Base-by-base conservation (phyloP, 2,113 vertebrate species). In the Clarias macrocephalus region DNA sequence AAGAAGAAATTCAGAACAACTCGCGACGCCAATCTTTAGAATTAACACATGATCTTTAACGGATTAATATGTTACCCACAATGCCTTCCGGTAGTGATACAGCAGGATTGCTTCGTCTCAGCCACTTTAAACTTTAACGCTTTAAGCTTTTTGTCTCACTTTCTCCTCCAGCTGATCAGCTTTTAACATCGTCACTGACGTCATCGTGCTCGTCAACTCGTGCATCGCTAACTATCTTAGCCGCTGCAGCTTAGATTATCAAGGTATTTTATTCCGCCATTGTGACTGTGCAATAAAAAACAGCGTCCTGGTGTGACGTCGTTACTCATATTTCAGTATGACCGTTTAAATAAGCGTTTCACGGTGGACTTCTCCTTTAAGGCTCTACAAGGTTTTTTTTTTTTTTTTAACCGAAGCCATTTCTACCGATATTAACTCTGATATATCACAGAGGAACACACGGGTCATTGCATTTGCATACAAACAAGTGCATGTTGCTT, bases 391-490 rank as follows among this genome's bases (percentile, higher is more conserved):
- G 15, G 65, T 23, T 68, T 28, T 68, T 28, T 68, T 30, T 68
- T 12, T 68, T 19, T 68, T 84, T 59, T 72, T 10, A 19, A 72
- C 23, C 54, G 16, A 80, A 84, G 66, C 60, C 52, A 12, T 73
- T 85, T 83, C 28, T 10, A 48, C 85, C 56, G 70, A 84, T 87
- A 89, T 83, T 87, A 76, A 52, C 82, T 63, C 80, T 85, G 80
- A 80, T 80, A 86, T 79, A 86, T 83, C 85, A 73, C 80, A 82
- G 66, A 79, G 62, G 87, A 87, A 83, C 83, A 88, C 83, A 77
- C 86, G 68, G 80, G 83, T 80, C 83, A 85, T 86, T 75, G 75
- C 73, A 88, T 80, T 73, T 88, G 83, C 76, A 85, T 89, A 80
- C 85, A 88, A 85, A 88, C 88, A 80, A 88, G 68, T 42, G 62